Percentiles rank a stretch among this genome's conserved stretches.
Conservation (phyloP, 1,140 invertebrate species). For the Potamilus streckersoni region DNA sequence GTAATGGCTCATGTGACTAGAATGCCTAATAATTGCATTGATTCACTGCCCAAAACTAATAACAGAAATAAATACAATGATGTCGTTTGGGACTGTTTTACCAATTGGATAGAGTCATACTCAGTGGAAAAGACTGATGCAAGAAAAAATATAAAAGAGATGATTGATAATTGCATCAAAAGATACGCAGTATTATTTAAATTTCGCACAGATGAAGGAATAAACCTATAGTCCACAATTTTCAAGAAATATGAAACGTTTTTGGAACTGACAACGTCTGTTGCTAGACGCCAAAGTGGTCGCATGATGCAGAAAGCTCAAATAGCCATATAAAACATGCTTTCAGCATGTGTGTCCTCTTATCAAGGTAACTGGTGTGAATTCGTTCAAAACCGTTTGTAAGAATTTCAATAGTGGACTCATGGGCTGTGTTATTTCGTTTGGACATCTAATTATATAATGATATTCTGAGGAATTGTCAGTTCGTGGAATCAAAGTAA, state of each 20-base stretch:
- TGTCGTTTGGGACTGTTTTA: conserved; percentile 45
- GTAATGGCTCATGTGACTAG: conserved; percentile 17
- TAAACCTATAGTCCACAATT: conserved; percentile 29
- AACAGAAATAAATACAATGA: conserved; percentile 42
- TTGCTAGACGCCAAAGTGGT: conserved; percentile 37
- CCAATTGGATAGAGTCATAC: conserved; percentile 38
- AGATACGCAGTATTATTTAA: conserved; percentile 62
- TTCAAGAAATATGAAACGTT: conserved; percentile 33
- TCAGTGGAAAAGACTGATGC: conserved; percentile 41
- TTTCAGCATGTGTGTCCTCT: conserved; percentile 13
- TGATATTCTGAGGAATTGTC: too few species aligned
- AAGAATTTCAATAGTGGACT: too few species aligned
- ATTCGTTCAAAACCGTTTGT: too few species aligned
- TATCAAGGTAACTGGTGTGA: conserved; percentile 34
- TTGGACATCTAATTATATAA: too few species aligned
- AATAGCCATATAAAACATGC: conserved; percentile 31
- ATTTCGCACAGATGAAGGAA: conserved; percentile 63
- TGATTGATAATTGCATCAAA: conserved; percentile 56
- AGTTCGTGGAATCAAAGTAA: too few species aligned
- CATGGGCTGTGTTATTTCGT: too few species aligned
- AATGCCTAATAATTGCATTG: conserved; percentile 17
- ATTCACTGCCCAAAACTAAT: not conserved
- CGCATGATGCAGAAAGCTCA: conserved; percentile 40
- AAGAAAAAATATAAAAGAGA: conserved; percentile 50
- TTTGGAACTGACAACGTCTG: conserved; percentile 32